A percentile compares a stretch with the other conserved stretches of the same genome.
These are phyloP conservation scores for Tachina lurida DNA, from an alignment of 2,888 invertebrate species.

Conservation along the genomic window DNA sequence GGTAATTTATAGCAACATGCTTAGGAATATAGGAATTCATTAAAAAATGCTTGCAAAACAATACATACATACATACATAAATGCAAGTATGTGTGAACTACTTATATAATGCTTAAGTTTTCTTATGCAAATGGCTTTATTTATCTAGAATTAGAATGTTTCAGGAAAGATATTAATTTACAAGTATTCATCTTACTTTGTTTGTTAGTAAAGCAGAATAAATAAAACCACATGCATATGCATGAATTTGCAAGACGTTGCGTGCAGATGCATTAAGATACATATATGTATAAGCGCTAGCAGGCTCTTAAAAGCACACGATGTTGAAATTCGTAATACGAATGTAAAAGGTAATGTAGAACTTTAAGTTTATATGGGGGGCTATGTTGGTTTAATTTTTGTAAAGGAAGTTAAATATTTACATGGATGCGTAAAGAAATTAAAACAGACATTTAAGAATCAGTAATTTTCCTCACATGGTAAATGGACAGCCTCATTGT, in stretches of 20 bases:
- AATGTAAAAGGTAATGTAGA: no score
- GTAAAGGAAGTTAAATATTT: no score
- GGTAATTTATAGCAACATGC: background rate
- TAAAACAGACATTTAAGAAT: no score
- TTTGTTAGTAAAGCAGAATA: constrained; percentile 16
- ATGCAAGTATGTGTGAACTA: background rate
- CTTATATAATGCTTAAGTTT: constrained; percentile 15
- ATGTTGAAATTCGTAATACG: no score
- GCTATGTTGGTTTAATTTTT: no score
- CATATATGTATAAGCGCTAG: background rate
- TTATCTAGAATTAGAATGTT: constrained; percentile 45
- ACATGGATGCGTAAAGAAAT: no score
- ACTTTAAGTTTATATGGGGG: no score
- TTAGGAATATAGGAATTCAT: background rate
- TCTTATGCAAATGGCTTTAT: constrained; percentile 25
- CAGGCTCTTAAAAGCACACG: background rate
- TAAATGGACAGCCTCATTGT: no score
- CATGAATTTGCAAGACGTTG: constrained; percentile 2
- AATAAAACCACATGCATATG: constrained; percentile 19
- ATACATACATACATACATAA: background rate
- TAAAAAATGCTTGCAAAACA: background rate
- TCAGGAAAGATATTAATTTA: constrained; percentile 53
- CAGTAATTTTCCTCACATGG: no score
- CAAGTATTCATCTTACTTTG: constrained; percentile 36
- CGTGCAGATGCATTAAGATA: background rate